Evolutionary conservation across 2,797 vertebrate species (phyloP).

Genomic region (Poecilia velifera): DNA sequence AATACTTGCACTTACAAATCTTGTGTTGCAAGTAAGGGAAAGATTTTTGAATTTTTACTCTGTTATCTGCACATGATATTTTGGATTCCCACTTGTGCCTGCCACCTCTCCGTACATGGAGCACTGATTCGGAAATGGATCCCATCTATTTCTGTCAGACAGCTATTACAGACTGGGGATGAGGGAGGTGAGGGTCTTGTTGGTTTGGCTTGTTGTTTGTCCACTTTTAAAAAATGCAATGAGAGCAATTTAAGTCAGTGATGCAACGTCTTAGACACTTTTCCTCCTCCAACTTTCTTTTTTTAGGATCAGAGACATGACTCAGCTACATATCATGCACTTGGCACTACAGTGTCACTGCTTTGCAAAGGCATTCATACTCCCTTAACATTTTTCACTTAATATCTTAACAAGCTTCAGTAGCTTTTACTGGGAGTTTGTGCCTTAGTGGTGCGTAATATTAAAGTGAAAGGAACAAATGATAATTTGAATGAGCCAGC

Average conservation of each 20-base stretch:
- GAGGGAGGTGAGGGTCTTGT: conserved; percentile 8
- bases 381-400: too few species aligned
- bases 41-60: conserved; percentile 28
- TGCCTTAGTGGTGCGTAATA: too few species aligned
- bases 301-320: too few species aligned
- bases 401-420: too few species aligned
- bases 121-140: conserved; percentile 49
- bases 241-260: conserved; percentile 29
- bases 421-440: too few species aligned
- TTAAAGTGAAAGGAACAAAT: too few species aligned
- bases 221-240: conserved; percentile 16
- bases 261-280: conserved; percentile 17
- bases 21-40: background rate
- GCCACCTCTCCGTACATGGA: conserved; percentile 14
- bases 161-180: conserved; percentile 52
- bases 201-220: conserved; percentile 30
- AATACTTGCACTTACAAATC: background rate
- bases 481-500: too few species aligned
- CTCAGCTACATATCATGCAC: too few species aligned
- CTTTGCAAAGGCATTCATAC: too few species aligned
- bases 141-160: conserved; percentile 68
- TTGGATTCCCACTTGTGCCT: conserved; percentile 14
- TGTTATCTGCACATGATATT: conserved; percentile 1
- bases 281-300: conserved; percentile 1
- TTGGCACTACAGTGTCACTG: too few species aligned